These are phyloP conservation scores for Carcharodon carcharias DNA, from an alignment of 2,797 vertebrate genomes.

Conservation along the genomic window DNA sequence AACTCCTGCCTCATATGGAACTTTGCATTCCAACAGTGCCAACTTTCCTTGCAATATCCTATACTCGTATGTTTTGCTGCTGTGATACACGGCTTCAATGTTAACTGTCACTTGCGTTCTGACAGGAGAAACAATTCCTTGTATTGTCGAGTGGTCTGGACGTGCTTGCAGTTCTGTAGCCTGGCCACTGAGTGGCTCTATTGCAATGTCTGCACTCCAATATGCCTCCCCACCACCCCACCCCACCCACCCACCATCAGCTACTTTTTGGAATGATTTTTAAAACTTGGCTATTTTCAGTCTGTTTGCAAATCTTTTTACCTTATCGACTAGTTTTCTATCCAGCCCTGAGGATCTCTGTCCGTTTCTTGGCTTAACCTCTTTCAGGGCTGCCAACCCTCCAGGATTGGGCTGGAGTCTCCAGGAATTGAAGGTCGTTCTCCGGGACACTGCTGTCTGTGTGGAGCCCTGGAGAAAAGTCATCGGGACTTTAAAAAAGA, in stretches of 20 bases:
- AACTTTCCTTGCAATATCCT: neutral
- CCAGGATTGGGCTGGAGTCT: too few relatives aligned
- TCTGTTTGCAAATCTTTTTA: neutral
- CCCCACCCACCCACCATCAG: neutral
- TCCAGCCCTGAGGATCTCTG: neutral
- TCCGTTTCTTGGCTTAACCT: neutral
- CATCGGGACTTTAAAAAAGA: too few relatives aligned
- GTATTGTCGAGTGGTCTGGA: too few relatives aligned
- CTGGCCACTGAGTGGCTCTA: neutral
- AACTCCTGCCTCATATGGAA: neutral
- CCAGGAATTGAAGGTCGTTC: too few relatives aligned
- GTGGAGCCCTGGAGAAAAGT: too few relatives aligned
- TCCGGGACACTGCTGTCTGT: too few relatives aligned
- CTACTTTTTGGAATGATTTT: neutral
- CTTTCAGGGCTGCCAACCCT: neutral
- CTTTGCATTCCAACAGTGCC: neutral
- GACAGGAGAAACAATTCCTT: neutral
- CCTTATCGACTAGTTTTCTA: neutral
- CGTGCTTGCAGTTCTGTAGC: neutral
- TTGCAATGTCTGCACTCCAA: neutral
- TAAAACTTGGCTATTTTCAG: neutral
- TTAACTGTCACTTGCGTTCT: neutral
- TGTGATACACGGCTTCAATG: neutral
- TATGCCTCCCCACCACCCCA: neutral
- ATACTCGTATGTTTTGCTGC: neutral